phyloP scores from a whole-genome alignment of 2,113 vertebrate genomes.

The Corvus hawaiiensis region DNA sequence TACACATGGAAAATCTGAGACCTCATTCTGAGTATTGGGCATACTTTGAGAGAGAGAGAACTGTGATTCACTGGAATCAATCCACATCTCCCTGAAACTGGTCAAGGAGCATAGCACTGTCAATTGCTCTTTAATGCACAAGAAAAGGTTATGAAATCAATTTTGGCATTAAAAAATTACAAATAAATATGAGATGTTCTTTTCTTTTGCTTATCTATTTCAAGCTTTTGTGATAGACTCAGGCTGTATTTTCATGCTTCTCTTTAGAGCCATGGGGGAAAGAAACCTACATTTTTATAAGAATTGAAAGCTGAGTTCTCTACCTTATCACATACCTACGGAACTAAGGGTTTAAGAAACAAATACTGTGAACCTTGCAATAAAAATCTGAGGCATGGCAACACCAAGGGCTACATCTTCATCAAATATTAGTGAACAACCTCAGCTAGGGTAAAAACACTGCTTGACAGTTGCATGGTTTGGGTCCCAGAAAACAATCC shows the following conservation, averaged over 20 bases:
- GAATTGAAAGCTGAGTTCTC: background rate
- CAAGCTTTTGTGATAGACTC: background rate
- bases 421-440: slow-evolving; percentile 25
- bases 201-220: background rate
- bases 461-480: background rate
- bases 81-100: background rate
- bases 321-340: background rate
- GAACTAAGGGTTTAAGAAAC: slow-evolving; percentile 31
- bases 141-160: background rate
- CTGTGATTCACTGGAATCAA: background rate
- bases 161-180: background rate
- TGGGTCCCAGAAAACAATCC: background rate
- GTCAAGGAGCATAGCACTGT: background rate
- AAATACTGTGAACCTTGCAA: background rate
- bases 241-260: background rate
- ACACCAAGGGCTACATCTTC: slow-evolving; percentile 2
- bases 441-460: background rate
- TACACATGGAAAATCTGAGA: background rate
- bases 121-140: background rate
- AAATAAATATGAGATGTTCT: background rate
- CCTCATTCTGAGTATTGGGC: background rate
- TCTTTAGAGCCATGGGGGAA: background rate
- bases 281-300: background rate
- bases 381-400: background rate
- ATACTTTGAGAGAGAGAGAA: background rate